These are phyloP conservation scores for Caenorhabditis sp. DNA, from an alignment of 2,888 invertebrate species.

Conservation along the genomic window DNA sequence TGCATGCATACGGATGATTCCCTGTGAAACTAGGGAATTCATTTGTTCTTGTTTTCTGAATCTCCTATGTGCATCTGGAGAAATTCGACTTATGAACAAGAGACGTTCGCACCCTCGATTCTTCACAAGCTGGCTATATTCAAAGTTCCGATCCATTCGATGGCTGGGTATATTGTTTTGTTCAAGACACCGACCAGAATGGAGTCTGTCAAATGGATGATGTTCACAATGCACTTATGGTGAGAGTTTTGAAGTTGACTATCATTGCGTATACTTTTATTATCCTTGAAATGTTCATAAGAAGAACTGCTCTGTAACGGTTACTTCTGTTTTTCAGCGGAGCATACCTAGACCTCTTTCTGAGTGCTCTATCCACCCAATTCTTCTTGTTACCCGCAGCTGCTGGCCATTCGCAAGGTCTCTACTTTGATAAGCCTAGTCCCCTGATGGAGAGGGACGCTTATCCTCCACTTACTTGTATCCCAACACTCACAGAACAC, in stretches of 20 bases:
- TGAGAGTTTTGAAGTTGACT: too few relatives aligned
- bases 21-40: neutral
- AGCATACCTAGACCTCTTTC: constrained; percentile 50
- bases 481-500: too few relatives aligned
- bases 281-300: too few relatives aligned
- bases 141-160: constrained; percentile 17
- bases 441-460: too few relatives aligned
- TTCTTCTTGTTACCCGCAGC: constrained; percentile 33
- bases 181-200: constrained; percentile 38
- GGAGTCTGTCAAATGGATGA: constrained; percentile 47
- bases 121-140: constrained; percentile 33
- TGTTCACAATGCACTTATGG: constrained; percentile 46
- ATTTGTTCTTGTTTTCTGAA: neutral
- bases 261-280: too few relatives aligned
- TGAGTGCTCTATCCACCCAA: constrained; percentile 48
- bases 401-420: constrained; percentile 32
- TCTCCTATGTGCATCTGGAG: constrained; percentile 37
- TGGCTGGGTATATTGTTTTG: constrained; percentile 31
- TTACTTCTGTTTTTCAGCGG: constrained; percentile 32
- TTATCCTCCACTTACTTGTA: too few relatives aligned
- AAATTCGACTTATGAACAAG: constrained; percentile 31
- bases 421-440: too few relatives aligned
- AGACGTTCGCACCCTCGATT: constrained; percentile 45
- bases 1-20: too few relatives aligned
- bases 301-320: neutral